phyloP scores from a whole-genome alignment of 2,888 invertebrate genomes.

The Tetragonula carbonaria region DNA sequence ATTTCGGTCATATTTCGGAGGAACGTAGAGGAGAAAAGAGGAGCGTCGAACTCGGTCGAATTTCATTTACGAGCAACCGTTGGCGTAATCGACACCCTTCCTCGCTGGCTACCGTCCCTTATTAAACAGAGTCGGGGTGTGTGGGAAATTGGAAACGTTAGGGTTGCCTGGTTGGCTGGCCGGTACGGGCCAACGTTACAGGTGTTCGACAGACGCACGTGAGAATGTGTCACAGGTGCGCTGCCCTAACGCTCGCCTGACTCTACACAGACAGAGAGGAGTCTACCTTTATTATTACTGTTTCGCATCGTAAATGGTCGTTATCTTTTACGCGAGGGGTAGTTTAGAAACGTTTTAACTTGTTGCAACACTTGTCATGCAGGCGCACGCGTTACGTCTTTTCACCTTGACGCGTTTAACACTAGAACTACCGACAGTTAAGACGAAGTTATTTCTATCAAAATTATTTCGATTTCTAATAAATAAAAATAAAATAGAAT shows the following conservation, averaged over 20 bases:
- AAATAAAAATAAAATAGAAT: too few relatives aligned
- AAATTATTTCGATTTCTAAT: too few relatives aligned
- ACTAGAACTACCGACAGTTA: too few relatives aligned
- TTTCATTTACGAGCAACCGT: conserved; percentile 28
- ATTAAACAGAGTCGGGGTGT: conserved; percentile 46
- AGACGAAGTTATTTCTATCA: too few relatives aligned
- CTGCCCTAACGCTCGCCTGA: conserved; percentile 46
- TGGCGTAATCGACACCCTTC: conserved; percentile 1
- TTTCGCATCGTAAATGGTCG: conserved; percentile 71
- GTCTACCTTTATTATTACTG: conserved; percentile 68
- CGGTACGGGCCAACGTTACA: conserved; percentile 73
- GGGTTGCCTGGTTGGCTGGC: conserved; percentile 25
- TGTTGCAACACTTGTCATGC: background rate
- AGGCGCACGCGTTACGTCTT: background rate
- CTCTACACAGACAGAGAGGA: background rate
- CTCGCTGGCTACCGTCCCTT: conserved; percentile 27
- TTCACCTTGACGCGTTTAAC: background rate
- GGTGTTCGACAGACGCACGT: conserved; percentile 79
- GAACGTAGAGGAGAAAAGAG: background rate
- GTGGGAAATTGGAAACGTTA: conserved; percentile 73
- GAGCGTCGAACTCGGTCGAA: background rate
- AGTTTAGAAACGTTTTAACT: conserved; percentile 33
- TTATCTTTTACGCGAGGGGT: conserved; percentile 59
- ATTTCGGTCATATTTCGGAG: too few relatives aligned
- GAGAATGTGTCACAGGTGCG: conserved; percentile 83